These are phyloP conservation scores for Nasalis larvatus DNA, from an alignment of 2,113 vertebrate species.

Conservation along the genomic window DNA sequence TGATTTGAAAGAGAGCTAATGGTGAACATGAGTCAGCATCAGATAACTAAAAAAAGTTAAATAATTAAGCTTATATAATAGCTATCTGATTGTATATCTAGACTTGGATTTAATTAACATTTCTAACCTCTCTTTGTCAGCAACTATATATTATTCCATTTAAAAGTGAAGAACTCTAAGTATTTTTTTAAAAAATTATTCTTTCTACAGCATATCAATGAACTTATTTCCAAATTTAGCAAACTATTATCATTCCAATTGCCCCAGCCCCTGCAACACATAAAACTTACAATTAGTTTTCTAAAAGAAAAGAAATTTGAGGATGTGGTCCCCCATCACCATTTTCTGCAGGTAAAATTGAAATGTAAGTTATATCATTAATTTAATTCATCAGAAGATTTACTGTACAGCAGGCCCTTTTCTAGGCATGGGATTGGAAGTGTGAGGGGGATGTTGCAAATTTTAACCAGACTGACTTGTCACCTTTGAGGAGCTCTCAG, in stretches of 20 bases:
- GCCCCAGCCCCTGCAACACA: no score
- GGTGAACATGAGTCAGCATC: conserved; percentile 59
- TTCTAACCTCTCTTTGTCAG: conserved; percentile 41
- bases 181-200: not conserved
- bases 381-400: not conserved
- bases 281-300: not conserved
- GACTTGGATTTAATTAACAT: conserved; percentile 64
- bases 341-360: not conserved
- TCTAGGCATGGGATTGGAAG: accelerated
- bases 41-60: conserved; percentile 50
- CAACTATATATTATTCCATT: conserved; percentile 49
- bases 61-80: conserved; percentile 71
- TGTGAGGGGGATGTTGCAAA: not conserved
- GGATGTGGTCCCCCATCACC: not conserved
- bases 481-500: not conserved
- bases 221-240: conserved; percentile 31
- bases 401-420: not conserved
- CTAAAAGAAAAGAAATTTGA: not conserved
- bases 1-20: conserved; percentile 34
- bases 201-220: not conserved
- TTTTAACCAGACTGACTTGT: not conserved
- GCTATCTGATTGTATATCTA: conserved; percentile 31
- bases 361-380: not conserved
- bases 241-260: not conserved
- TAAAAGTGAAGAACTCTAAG: conserved; percentile 31